Evolutionary conservation across 2,113 vertebrate species (phyloP).

Genomic region (Pelusios castaneus): DNA sequence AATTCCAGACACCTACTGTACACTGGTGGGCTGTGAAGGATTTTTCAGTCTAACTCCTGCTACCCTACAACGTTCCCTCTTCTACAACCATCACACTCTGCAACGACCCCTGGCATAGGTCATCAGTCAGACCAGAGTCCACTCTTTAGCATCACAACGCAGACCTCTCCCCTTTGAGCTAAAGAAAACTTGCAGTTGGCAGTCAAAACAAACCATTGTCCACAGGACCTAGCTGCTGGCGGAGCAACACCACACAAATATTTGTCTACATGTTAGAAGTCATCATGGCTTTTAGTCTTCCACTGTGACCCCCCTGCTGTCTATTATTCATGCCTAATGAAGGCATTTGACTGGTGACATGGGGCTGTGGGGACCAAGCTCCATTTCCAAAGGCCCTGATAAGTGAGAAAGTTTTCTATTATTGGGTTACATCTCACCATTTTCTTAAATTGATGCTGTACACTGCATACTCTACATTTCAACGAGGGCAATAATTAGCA

Average conservation of each 20-base stretch:
- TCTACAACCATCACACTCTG: not conserved
- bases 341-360: rapidly evolving
- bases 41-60: not conserved
- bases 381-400: not conserved
- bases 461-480: conserved; percentile 55
- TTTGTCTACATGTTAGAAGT: not conserved
- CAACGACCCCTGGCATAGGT: not conserved
- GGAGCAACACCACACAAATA: not conserved
- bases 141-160: not conserved
- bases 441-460: conserved; percentile 37
- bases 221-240: not conserved
- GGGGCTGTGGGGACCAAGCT: not conserved
- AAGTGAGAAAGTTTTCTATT: not conserved
- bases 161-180: not conserved
- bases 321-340: rapidly evolving
- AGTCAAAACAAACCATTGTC: not conserved
- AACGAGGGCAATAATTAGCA: conserved; percentile 61
- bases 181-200: not conserved
- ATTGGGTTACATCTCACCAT: not conserved
- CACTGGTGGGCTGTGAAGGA: not conserved
- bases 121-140: not conserved
- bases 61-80: not conserved
- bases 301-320: not conserved
- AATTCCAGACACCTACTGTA: not conserved
- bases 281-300: not conserved